Evolutionary conservation across 2,888 invertebrate genomes (phyloP).

Genomic region (Achlya flavicornis): DNA sequence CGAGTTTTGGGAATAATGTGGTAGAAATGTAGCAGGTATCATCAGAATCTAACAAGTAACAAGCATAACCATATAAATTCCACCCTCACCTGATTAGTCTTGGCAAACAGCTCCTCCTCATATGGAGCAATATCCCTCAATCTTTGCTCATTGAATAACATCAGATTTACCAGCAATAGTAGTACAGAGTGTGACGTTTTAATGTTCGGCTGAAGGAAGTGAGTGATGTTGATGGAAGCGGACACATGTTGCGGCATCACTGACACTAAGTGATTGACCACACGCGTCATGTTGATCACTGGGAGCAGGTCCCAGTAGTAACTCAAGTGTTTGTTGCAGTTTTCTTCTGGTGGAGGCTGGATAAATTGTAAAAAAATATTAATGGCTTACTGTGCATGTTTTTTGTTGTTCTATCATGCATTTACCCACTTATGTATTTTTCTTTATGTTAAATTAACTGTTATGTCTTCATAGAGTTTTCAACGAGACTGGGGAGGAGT

Average conservation of each 20-base stretch:
- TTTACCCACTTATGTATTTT: no score
- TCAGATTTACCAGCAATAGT: conserved; percentile 58
- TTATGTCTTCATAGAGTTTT: no score
- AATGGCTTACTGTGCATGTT: conserved; percentile 11
- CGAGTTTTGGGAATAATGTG: no score
- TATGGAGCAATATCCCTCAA: conserved; percentile 55
- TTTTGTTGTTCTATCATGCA: neutral
- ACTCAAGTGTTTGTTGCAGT: conserved; percentile 54
- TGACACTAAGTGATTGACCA: conserved; percentile 59
- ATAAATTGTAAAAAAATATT: conserved; percentile 11
- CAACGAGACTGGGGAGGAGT: no score
- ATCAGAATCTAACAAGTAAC: neutral
- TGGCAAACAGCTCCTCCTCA: conserved; percentile 62
- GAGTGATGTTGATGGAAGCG: conserved; percentile 45
- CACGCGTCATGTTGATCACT: conserved; percentile 66
- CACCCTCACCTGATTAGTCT: conserved; percentile 43
- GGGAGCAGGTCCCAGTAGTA: conserved; percentile 74
- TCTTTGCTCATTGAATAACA: conserved; percentile 60
- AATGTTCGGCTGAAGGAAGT: conserved; percentile 63
- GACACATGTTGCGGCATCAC: conserved; percentile 46
- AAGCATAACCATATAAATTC: neutral
- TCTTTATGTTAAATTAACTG: no score
- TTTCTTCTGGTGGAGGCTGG: conserved; percentile 61
- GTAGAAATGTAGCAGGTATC: no score
- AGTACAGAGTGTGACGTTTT: conserved; percentile 57